Base-by-base conservation (phyloP, 2,888 invertebrate genomes). In the Euphydryas editha region DNA sequence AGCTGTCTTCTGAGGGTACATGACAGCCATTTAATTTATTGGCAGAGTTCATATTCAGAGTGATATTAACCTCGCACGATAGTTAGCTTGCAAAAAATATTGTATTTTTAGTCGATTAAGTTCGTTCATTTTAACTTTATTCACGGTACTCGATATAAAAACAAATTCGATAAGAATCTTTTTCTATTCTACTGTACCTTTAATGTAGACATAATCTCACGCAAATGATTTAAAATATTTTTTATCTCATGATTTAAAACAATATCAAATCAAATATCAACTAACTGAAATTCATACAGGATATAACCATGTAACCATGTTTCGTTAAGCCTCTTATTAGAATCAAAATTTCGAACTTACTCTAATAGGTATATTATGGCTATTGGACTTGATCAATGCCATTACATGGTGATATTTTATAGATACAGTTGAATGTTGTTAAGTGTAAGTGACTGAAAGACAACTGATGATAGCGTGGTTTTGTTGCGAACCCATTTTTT, bases 21-120 rank as follows among this genome's bases (percentile, higher is more conserved):
- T 65, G 61, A 68, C 67, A 57, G 67, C 65, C 42, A 55, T 55
- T 63, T 63, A 63, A 71, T 67, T 71, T 71, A 69, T 67, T 66
- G 59, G 63, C 65, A 37, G 46, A 24, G 54, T 64, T 54, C 66
- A 65, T 47, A 59, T 56, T 51, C 56, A 46, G 49, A 62, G 51
- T 51, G 59, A 59, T 62, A 49, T 60, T 21, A 58, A 64, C 64
- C 55, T 59, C 42, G 37, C 42, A 20, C 30, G 51, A 47, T n/a
- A 57, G 54, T 30, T 44, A 37, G 24, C 24, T 44, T 24, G 24
- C 24, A 39, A 51, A 51, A 63, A 57, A 57, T 11, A 30, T 10
- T 39, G 21, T 15, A 39, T 21, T 57, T 54, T 39, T 47, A 24
- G 7, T 49, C 10, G 49, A 49, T 47, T 17, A 49, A 8, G 7